Conservation (phyloP, 37 sponge, comb jelly and placozoan species). For the Oscarella lobularis region DNA sequence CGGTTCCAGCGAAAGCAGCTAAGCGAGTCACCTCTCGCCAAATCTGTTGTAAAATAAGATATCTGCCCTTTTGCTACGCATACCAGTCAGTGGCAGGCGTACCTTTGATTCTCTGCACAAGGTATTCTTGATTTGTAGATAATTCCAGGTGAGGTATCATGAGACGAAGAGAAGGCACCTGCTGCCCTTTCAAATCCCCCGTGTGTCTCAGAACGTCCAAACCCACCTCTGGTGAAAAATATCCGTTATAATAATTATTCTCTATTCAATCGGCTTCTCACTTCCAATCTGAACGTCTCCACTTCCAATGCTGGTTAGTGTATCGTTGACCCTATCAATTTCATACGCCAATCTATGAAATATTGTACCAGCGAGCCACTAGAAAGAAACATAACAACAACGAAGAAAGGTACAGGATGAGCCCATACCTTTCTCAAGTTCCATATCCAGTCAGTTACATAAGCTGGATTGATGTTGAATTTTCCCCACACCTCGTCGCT, state of each 20-base stretch:
- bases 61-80: too few relatives aligned
- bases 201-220: constrained; percentile 18
- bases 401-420: background rate
- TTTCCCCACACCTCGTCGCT: background rate
- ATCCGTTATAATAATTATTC: background rate
- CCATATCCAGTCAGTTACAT: constrained; percentile 42
- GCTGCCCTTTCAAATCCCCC: constrained; percentile 17
- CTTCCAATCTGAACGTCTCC: constrained; percentile 40
- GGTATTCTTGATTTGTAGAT: constrained; percentile 72
- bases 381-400: background rate
- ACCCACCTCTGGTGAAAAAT: constrained; percentile 10
- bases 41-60: constrained; percentile 30
- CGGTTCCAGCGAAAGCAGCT: constrained; percentile 58
- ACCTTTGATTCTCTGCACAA: constrained; percentile 64
- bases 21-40: constrained; percentile 53
- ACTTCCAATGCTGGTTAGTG: constrained; percentile 20
- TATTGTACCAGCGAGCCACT: constrained; percentile 66
- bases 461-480: constrained; percentile 25
- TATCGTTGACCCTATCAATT: constrained; percentile 38
- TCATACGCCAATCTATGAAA: constrained; percentile 40
- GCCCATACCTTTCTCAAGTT: constrained; percentile 43
- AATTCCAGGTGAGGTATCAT: constrained; percentile 68
- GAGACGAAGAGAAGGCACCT: constrained; percentile 36
- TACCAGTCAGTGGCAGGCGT: too few relatives aligned
- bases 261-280: constrained; percentile 9